Percentiles rank a stretch among this genome's conserved stretches.
phyloP scores from a whole-genome alignment of 2,797 vertebrate genomes.

The Staurois parvus region DNA sequence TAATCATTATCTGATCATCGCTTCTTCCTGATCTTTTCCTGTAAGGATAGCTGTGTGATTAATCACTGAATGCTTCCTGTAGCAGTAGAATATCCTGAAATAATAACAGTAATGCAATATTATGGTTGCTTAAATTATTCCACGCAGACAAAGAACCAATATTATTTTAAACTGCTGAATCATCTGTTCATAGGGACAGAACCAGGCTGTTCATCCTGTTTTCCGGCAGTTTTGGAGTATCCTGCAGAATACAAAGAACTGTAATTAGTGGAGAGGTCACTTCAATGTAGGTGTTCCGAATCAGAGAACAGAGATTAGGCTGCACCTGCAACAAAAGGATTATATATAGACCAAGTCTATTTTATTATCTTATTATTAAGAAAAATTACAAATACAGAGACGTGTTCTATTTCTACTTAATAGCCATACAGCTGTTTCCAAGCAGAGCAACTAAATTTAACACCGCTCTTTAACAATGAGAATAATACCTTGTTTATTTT shows the following conservation, averaged over 20 bases:
- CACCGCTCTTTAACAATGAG: constrained; percentile 2
- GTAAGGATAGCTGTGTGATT: neutral
- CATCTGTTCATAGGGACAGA: neutral
- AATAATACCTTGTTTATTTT: constrained; percentile 19
- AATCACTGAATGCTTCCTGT: neutral
- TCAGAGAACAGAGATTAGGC: neutral
- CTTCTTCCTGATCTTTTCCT: neutral
- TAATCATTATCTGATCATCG: neutral
- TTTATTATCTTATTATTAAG: constrained; percentile 7
- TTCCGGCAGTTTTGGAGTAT: neutral
- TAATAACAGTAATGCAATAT: neutral
- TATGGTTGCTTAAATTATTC: constrained; percentile 10
- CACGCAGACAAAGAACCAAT: neutral
- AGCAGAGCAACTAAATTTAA: constrained; percentile 2
- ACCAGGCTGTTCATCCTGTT: neutral
- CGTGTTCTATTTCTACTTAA: neutral
- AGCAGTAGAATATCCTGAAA: neutral
- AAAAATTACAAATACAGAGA: neutral
- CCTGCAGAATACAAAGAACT: constrained; percentile 10
- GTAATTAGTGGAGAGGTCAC: constrained; percentile 11
- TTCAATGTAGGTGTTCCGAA: neutral
- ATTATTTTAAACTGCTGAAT: constrained; percentile 17
- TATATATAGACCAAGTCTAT: neutral
- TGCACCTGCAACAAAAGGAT: neutral
- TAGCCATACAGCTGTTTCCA: neutral